Conservation (phyloP, 2,888 invertebrate species). For the Troides helena region DNA sequence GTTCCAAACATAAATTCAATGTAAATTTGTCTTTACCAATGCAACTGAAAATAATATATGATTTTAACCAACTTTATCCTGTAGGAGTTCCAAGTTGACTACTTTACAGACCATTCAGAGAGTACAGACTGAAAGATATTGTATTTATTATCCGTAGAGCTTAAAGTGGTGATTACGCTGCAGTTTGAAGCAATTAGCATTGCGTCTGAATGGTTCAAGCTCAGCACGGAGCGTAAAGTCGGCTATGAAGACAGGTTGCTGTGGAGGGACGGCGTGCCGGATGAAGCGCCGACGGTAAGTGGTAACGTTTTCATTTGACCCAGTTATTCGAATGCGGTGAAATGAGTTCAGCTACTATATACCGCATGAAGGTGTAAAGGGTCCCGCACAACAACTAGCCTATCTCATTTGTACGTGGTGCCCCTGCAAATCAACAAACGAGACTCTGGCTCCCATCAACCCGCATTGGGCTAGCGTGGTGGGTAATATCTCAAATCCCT, state of each 20-base stretch:
- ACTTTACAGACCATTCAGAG: neutral
- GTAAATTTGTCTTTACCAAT: no score
- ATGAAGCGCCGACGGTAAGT: conserved; percentile 41
- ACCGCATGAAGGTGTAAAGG: no score
- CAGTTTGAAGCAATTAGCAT: conserved; percentile 80
- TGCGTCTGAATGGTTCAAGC: conserved; percentile 87
- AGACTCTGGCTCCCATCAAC: no score
- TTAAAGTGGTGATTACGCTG: conserved; percentile 64
- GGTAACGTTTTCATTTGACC: conserved; percentile 10
- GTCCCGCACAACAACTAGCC: no score
- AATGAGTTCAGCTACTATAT: no score
- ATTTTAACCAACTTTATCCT: neutral
- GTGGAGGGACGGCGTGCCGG: conserved; percentile 81
- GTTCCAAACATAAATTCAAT: no score
- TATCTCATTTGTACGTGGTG: no score
- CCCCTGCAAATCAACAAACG: no score
- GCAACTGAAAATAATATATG: neutral
- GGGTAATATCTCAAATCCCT: no score
- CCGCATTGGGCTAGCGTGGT: no score
- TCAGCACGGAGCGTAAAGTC: conserved; percentile 77
- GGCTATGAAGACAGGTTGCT: conserved; percentile 86
- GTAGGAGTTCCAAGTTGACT: neutral
- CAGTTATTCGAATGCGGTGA: conserved; percentile 2
- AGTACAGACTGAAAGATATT: conserved; percentile 7
- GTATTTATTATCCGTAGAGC: conserved; percentile 45